These are phyloP conservation scores for Spilogale gracilis DNA, from an alignment of 2,113 vertebrate species.

Conservation along the genomic window DNA sequence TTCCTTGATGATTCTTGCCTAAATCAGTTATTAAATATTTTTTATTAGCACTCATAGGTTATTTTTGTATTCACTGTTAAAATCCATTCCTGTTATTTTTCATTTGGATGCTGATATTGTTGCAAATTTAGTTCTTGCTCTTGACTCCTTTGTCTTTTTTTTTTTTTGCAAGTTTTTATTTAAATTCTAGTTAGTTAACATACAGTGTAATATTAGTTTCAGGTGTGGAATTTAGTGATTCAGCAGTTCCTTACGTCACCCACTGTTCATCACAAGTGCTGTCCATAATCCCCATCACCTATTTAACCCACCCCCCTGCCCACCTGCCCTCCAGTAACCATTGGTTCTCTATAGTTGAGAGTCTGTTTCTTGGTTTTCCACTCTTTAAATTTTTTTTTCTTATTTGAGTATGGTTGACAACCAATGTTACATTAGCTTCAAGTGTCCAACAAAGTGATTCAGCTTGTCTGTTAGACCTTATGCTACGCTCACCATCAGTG, in stretches of 20 bases:
- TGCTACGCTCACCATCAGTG: not conserved
- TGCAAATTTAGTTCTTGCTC: not conserved
- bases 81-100: not conserved
- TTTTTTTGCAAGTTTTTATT: not conserved
- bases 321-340: not conserved
- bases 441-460: not conserved
- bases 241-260: not conserved
- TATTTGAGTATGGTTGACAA: not conserved
- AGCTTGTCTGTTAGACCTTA: not conserved
- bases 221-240: not conserved
- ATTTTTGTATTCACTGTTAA: not conserved
- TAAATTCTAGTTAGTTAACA: not conserved
- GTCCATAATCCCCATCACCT: not conserved
- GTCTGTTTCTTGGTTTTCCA: not conserved
- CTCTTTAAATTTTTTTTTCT: not conserved
- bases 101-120: not conserved
- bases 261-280: not conserved
- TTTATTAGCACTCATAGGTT: not conserved
- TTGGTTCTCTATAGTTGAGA: not conserved
- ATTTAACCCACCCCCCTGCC: not conserved
- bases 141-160: not conserved
- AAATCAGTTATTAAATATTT: not conserved
- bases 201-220: not conserved
- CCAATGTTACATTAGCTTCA: not conserved
- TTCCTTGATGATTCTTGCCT: not conserved